Evolutionary conservation across 2,888 invertebrate genomes (phyloP).

Genomic region (Lasius platythorax): DNA sequence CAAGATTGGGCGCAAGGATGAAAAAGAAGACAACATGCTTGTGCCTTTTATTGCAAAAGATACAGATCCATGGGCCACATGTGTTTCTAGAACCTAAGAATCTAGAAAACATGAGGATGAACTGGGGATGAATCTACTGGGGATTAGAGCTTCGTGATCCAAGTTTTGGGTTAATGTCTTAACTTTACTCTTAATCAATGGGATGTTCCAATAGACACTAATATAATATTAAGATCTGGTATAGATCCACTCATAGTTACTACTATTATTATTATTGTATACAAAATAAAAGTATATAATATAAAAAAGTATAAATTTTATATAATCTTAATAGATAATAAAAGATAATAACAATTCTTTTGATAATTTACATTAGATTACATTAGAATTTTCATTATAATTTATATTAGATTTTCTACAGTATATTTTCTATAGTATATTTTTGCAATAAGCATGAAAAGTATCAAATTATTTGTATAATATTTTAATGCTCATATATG

Average conservation of each 20-base stretch:
- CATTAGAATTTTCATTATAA: too few relatives aligned
- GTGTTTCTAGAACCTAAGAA: neutral
- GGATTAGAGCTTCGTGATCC: neutral
- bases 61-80: neutral
- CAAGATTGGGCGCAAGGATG: neutral
- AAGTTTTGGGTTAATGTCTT: neutral
- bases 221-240: too few relatives aligned
- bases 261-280: too few relatives aligned
- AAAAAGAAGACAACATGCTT: neutral
- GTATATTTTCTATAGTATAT: neutral
- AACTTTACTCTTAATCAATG: too few relatives aligned
- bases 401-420: too few relatives aligned
- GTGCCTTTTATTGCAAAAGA: neutral
- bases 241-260: too few relatives aligned
- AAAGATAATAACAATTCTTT: too few relatives aligned
- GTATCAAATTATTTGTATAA: neutral
- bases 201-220: too few relatives aligned
- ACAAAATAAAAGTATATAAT: too few relatives aligned
- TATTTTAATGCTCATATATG: neutral
- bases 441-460: neutral
- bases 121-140: neutral
- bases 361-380: too few relatives aligned
- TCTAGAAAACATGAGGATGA: neutral
- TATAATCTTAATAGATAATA: too few relatives aligned
- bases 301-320: too few relatives aligned